These are phyloP conservation scores for Anabas testudineus DNA, from an alignment of 2,797 vertebrate species.

Conservation along the genomic window DNA sequence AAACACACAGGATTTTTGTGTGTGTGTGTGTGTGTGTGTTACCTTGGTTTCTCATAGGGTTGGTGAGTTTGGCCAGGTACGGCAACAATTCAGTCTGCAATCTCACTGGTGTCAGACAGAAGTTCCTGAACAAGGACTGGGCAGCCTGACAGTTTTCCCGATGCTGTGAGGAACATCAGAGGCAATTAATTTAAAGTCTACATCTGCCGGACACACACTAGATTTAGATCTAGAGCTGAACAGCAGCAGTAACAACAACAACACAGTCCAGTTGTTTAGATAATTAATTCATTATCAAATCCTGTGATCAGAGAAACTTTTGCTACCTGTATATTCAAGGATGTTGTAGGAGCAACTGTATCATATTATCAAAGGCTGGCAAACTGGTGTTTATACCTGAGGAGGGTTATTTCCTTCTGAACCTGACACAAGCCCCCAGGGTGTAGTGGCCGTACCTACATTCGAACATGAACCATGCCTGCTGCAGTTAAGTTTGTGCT, in stretches of 20 bases:
- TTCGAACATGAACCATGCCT: too few relatives aligned
- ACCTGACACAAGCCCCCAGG: too few relatives aligned
- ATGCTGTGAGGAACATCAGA: constrained; percentile 80
- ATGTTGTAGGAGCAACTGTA: not conserved
- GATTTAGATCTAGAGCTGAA: not conserved
- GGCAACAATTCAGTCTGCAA: constrained; percentile 94
- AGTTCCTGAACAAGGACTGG: constrained; percentile 91
- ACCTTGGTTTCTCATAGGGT: constrained; percentile 95
- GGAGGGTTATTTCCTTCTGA: too few relatives aligned
- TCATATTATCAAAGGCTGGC: too few relatives aligned
- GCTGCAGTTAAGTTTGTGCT: too few relatives aligned
- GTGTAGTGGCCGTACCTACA: too few relatives aligned
- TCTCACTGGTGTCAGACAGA: constrained; percentile 88
- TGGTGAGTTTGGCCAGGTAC: constrained; percentile 90
- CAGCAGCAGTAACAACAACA: too few relatives aligned
- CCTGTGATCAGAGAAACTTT: not conserved
- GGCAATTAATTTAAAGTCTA: not conserved
- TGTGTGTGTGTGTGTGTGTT: constrained; percentile 29
- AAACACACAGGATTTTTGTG: not conserved
- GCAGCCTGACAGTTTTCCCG: constrained; percentile 90
- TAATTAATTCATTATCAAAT: not conserved
- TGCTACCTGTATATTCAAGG: not conserved
- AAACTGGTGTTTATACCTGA: not conserved
- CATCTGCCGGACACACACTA: too few relatives aligned
- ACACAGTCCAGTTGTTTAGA: not conserved